Conservation (phyloP, 2,888 invertebrate genomes). For the Scrobipalpa costella region DNA sequence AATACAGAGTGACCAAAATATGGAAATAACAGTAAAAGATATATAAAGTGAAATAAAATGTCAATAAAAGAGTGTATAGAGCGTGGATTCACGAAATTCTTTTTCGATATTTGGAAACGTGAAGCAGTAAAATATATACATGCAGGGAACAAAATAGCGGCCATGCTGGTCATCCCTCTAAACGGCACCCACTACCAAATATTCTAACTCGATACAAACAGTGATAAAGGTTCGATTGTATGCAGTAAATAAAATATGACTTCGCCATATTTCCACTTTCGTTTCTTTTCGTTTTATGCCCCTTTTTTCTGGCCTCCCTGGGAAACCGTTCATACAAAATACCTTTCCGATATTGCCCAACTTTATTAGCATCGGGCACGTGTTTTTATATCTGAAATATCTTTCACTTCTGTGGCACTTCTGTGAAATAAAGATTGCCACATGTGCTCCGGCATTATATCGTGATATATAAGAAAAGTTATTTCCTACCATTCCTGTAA, state of each 20-base stretch:
- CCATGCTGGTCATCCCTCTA: slow-evolving; percentile 55
- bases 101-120: slow-evolving; percentile 39
- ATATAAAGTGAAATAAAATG: neutral
- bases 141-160: slow-evolving; percentile 50
- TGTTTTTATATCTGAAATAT: slow-evolving; percentile 76
- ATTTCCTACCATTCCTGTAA: slow-evolving; percentile 56
- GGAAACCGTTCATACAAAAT: slow-evolving; percentile 78
- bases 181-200: slow-evolving; percentile 64
- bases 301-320: slow-evolving; percentile 72
- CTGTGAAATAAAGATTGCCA: slow-evolving; percentile 67
- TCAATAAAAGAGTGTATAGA: neutral
- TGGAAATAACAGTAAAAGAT: neutral
- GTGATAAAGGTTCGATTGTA: slow-evolving; percentile 80
- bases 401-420: slow-evolving; percentile 68
- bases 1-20: neutral
- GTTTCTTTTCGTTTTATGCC: slow-evolving; percentile 75
- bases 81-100: slow-evolving; percentile 24
- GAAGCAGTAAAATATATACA: slow-evolving; percentile 54
- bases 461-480: slow-evolving; percentile 61
- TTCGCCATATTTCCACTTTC: slow-evolving; percentile 78
- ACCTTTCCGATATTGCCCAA: slow-evolving; percentile 76
- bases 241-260: slow-evolving; percentile 81
- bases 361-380: slow-evolving; percentile 78
- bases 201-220: slow-evolving; percentile 73
- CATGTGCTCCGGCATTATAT: slow-evolving; percentile 62